A percentile compares a stretch with the other conserved stretches of the same genome.
Evolutionary conservation across 2,888 invertebrate genomes (phyloP).

Genomic region (Alviniconcha strummeri): DNA sequence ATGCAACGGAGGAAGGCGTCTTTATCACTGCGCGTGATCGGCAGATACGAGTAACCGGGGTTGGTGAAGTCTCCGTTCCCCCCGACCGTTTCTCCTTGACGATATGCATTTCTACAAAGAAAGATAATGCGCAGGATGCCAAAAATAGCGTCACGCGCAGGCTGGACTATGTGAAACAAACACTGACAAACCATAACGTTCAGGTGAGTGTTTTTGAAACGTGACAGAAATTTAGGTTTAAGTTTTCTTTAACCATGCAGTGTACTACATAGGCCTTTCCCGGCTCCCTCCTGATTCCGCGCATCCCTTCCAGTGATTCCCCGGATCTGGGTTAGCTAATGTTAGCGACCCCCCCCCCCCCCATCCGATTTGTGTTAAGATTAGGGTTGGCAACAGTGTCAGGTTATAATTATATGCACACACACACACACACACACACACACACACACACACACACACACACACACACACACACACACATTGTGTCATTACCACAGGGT

Average conservation of each 20-base stretch:
- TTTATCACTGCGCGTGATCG: conserved; percentile 40
- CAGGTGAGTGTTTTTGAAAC: conserved; percentile 51
- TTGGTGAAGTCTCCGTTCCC: conserved; percentile 62
- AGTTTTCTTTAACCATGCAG: no score
- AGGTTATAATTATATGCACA: neutral
- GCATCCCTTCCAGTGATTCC: no score
- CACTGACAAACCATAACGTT: conserved; percentile 63
- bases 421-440: neutral
- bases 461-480: neutral
- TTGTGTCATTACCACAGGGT: no score
- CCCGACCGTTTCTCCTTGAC: conserved; percentile 65
- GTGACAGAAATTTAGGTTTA: no score
- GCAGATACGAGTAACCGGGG: conserved; percentile 62
- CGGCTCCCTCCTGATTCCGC: no score
- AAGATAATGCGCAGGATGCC: conserved; percentile 65
- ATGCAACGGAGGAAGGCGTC: conserved; percentile 6
- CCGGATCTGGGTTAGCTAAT: no score
- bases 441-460: neutral
- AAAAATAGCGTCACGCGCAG: conserved; percentile 67
- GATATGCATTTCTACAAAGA: conserved; percentile 56
- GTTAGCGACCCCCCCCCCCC: no score
- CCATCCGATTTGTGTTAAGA: no score
- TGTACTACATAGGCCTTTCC: no score
- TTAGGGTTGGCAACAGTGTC: no score
- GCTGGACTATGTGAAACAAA: conserved; percentile 67